Evolutionary conservation across 2,888 invertebrate genomes (phyloP).

Genomic region (Ganaspis brasiliensis): DNA sequence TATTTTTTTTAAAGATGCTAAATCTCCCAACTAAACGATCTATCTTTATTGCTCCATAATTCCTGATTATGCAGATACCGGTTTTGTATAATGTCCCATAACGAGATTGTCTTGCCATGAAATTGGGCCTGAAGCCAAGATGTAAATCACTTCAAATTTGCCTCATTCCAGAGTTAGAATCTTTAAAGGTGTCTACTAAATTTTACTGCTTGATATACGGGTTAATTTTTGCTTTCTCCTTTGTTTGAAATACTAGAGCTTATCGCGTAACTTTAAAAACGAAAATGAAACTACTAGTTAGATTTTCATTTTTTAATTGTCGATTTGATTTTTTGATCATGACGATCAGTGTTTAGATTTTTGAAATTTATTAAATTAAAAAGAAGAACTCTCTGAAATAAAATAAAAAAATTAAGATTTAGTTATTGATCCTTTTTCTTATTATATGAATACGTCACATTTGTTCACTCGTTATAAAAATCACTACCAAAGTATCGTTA

Average conservation of each 20-base stretch:
- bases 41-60: constrained; percentile 4
- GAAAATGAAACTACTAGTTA: too few species aligned
- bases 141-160: constrained; percentile 5
- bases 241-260: not conserved
- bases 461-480: too few species aligned
- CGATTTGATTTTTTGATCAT: too few species aligned
- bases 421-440: too few species aligned
- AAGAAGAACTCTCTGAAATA: too few species aligned
- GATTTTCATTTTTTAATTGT: too few species aligned
- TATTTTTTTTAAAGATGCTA: not conserved
- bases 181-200: not conserved
- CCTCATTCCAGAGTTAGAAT: not conserved
- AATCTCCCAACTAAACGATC: not conserved
- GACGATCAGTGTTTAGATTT: too few species aligned
- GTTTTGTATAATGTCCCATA: constrained; percentile 13
- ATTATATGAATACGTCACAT: too few species aligned
- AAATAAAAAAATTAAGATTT: too few species aligned
- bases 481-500: too few species aligned
- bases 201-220: not conserved
- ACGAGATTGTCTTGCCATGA: constrained; percentile 4
- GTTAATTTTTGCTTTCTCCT: not conserved
- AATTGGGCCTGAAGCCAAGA: constrained; percentile 24
- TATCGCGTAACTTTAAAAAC: too few species aligned
- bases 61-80: not conserved
- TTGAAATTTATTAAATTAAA: too few species aligned